phyloP scores from a whole-genome alignment of 2,113 vertebrate species.

The Meriones unguiculatus region DNA sequence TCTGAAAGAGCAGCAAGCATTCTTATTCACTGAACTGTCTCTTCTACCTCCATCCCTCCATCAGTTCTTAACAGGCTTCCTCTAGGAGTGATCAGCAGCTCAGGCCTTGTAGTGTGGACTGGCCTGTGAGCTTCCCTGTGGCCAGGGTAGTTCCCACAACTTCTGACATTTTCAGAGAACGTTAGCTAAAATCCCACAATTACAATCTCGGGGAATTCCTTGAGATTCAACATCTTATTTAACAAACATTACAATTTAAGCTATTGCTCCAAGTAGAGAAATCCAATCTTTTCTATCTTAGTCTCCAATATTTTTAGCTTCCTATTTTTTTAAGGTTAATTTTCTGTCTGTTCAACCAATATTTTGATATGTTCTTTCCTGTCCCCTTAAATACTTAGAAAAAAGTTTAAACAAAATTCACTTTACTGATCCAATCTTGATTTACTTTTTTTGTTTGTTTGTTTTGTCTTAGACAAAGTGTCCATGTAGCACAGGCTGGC shows the following conservation, averaged over 20 bases:
- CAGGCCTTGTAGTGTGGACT: neutral
- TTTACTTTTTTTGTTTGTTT: neutral
- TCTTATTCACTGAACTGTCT: neutral
- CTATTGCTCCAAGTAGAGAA: neutral
- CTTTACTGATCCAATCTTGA: neutral
- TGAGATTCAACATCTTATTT: neutral
- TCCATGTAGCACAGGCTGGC: neutral
- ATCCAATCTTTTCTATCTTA: neutral
- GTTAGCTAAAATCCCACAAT: neutral
- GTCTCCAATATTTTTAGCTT: neutral
- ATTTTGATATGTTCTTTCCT: neutral
- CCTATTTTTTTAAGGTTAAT: neutral
- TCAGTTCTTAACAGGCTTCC: conserved; percentile 23
- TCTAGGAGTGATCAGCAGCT: neutral
- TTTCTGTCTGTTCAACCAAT: neutral
- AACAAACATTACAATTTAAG: neutral
- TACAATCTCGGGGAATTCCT: neutral
- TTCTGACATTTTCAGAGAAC: neutral
- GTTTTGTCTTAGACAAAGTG: neutral
- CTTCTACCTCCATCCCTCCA: neutral
- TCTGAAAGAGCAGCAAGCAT: neutral
- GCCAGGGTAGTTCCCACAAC: neutral
- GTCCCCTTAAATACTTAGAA: neutral
- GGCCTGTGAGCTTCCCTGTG: neutral
- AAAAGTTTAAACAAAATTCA: neutral